These are phyloP conservation scores for Nesogale talazaci DNA, from an alignment of 2,113 vertebrate genomes.

Conservation along the genomic window DNA sequence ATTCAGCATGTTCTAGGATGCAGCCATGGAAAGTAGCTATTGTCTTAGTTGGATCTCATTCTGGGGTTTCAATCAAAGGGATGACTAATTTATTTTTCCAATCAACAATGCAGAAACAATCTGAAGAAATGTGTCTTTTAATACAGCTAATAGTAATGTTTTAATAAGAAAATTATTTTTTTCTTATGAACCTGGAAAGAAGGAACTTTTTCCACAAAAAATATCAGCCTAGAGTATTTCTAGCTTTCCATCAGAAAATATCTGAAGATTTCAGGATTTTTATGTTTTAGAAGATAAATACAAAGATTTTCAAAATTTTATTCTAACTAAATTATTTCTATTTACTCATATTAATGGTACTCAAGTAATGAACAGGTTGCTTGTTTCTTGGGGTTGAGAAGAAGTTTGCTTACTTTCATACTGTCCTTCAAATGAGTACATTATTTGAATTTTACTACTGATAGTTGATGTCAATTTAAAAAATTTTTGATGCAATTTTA, in stretches of 20 bases:
- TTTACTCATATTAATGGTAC: not conserved
- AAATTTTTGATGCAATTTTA: too few species aligned
- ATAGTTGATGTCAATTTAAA: not conserved
- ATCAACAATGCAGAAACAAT: not conserved
- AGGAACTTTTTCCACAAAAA: not conserved
- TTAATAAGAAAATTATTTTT: not conserved
- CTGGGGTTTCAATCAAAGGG: not conserved
- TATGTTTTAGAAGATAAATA: not conserved
- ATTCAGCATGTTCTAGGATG: not conserved
- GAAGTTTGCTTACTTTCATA: not conserved
- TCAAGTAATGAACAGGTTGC: not conserved
- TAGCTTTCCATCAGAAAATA: conserved; percentile 13
- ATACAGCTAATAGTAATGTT: too few species aligned
- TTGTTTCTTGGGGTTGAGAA: not conserved
- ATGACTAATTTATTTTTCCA: not conserved
- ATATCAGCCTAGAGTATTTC: not conserved
- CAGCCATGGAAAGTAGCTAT: not conserved
- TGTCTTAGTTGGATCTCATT: not conserved
- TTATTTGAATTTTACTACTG: not conserved
- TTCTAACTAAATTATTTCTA: not conserved
- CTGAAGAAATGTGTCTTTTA: not conserved
- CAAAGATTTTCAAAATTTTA: not conserved
- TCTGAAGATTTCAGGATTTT: conserved; percentile 20
- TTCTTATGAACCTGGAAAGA: conserved; percentile 12
- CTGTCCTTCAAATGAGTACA: not conserved